phyloP scores from a whole-genome alignment of 2,888 invertebrate species.

The Nomada ruficornis region DNA sequence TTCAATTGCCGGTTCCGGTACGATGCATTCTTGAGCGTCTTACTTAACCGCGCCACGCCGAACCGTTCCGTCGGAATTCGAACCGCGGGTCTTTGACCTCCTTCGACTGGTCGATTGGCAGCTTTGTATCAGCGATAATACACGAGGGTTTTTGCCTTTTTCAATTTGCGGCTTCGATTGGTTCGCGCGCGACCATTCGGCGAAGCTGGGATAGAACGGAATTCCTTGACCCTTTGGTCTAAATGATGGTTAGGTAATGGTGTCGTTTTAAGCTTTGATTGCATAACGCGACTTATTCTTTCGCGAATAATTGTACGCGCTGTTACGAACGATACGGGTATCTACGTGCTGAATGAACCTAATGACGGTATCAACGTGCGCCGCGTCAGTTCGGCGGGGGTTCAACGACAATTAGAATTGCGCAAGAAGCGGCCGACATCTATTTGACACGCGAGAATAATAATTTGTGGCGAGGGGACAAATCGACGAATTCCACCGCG shows the following conservation, averaged over 20 bases:
- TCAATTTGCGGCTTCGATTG: not conserved
- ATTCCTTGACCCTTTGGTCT: too few species aligned
- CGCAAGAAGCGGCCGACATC: not conserved
- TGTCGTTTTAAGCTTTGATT: not conserved
- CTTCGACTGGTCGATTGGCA: not conserved
- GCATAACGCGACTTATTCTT: not conserved
- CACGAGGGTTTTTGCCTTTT: not conserved
- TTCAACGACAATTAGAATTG: not conserved
- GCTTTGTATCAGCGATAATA: not conserved
- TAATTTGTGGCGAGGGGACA: not conserved
- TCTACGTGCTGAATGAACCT: slow-evolving; percentile 5
- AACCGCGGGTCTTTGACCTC: slow-evolving; percentile 39
- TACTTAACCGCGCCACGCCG: slow-evolving; percentile 35
- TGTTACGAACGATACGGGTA: slow-evolving; percentile 7
- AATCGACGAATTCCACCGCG: not conserved
- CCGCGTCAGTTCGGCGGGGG: not conserved
- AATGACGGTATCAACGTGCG: not conserved
- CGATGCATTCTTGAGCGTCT: slow-evolving; percentile 51
- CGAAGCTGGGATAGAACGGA: too few species aligned
- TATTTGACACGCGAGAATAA: too few species aligned
- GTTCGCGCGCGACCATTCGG: not conserved
- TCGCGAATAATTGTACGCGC: not conserved
- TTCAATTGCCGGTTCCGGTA: slow-evolving; percentile 54
- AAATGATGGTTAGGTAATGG: too few species aligned
- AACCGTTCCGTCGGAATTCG: slow-evolving; percentile 13